Evolutionary conservation across 2,113 vertebrate species (phyloP), one percentile per base, ranked within the genome.

Genomic region (Myrmecophaga tridactyla): DNA sequence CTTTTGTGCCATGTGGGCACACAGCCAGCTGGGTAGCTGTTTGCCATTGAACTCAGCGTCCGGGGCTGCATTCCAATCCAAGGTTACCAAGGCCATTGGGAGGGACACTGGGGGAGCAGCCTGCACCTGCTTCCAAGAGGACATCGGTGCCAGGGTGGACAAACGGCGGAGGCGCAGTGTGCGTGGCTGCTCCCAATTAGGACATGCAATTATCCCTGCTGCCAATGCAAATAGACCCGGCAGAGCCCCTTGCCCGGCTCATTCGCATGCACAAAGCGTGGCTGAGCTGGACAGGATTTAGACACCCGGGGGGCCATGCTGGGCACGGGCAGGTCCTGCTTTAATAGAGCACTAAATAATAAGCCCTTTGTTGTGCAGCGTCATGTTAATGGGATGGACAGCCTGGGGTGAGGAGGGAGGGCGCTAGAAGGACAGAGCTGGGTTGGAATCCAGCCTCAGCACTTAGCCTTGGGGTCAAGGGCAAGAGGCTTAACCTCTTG

Each of bases 211-310:
- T 36, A 34, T 23, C n/a, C 62, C 8, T 70, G 70, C 85, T 94
- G 85, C 88, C 94, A 90, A 56, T 36, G 80, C 91, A 92, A 82
- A 96, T 6, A 86, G 84, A 72, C 69, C 56, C 4, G 23, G 21
- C 18, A 1, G 29, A 87, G 60, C 43, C 83, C 89, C 25, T 48
- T 0, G 21, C 62, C 48, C 0, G 0, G 80, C 60, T 82, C 92
- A 65, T 67, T 67, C 6, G 3, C 76, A 80, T 34, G 88, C 75
- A 34, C 6, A 1, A 34, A 67, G 39, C 9, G 20, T 39, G 39
- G 84, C 84, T 9, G 83, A 21, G 6, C 62, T 56, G 84, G 63
- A 62, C 83, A 21, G 81, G 41, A 51, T 86, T 72, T 36, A 53
- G 82, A 41, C 75, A 46, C 17, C 75, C 4, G 0, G 6, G 41